These are phyloP conservation scores for Epizoanthus scotinus DNA, from an alignment of 92 coral and sea anemone species.

Conservation along the genomic window DNA sequence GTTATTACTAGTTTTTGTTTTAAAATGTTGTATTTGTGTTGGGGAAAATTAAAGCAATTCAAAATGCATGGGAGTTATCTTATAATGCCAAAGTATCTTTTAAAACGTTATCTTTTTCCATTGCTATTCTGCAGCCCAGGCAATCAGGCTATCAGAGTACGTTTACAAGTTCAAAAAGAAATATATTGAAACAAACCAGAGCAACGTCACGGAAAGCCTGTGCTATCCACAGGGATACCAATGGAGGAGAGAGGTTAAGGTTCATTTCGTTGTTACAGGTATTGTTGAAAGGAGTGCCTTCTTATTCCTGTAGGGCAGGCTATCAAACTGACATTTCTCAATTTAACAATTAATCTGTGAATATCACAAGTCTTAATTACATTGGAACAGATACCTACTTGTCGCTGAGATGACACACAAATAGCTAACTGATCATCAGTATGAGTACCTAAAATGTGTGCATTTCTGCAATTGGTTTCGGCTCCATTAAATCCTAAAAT, in stretches of 20 bases:
- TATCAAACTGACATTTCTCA: too few species aligned
- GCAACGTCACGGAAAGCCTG: conserved; percentile 32
- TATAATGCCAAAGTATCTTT: not conserved
- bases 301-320: not conserved
- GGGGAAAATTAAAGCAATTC: not conserved
- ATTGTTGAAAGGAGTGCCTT: not conserved
- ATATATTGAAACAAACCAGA: conserved; percentile 44
- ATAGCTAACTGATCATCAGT: too few species aligned
- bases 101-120: not conserved
- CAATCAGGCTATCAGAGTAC: conserved; percentile 67
- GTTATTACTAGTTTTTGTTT: too few species aligned
- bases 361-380: too few species aligned
- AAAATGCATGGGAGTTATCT: not conserved
- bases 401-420: too few species aligned
- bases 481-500: too few species aligned
- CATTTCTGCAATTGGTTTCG: too few species aligned
- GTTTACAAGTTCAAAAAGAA: conserved; percentile 40
- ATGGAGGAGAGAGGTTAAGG: conserved; percentile 65
- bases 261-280: conserved; percentile 84
- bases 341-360: not conserved
- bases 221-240: conserved; percentile 80
- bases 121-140: conserved; percentile 36
- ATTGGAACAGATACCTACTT: too few species aligned
- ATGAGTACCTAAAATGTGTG: too few species aligned
- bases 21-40: too few species aligned